Percentiles rank a stretch among this genome's conserved stretches.
Evolutionary conservation across 2,113 vertebrate species (phyloP).

Genomic region (Pachycephala philippinensis): DNA sequence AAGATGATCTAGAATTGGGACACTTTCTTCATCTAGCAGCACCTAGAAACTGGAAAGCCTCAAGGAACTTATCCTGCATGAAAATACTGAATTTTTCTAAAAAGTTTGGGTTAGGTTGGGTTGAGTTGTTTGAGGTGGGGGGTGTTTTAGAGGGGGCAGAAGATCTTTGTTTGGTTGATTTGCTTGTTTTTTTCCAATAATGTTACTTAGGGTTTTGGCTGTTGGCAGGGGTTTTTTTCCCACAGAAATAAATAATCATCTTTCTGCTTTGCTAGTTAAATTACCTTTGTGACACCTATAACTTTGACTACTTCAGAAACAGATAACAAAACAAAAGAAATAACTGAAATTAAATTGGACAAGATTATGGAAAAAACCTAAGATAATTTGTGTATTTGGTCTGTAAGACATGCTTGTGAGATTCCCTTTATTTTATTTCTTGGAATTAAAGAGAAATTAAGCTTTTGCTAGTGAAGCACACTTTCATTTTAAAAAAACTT

Average conservation of each 20-base stretch:
- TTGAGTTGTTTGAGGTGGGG: neutral
- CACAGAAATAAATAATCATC: neutral
- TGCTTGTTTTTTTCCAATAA: neutral
- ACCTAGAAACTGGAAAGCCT: neutral
- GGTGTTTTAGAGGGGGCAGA: neutral
- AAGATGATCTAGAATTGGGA: neutral
- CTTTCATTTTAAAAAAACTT: neutral
- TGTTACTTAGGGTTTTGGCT: neutral
- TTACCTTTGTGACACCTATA: neutral
- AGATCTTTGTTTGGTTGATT: neutral
- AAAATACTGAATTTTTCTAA: neutral
- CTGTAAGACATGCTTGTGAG: neutral
- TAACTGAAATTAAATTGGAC: neutral
- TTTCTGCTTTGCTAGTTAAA: neutral
- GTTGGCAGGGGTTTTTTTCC: neutral
- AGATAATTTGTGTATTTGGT: neutral
- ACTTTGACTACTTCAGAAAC: neutral
- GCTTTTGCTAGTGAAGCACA: neutral
- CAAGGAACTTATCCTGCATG: neutral
- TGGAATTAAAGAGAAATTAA: neutral
- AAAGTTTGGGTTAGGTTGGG: neutral
- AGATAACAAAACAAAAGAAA: neutral
- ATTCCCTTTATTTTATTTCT: neutral
- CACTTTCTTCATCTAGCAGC: neutral
- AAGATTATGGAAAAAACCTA: neutral